These are phyloP conservation scores for Martes martes DNA, from an alignment of 2,113 vertebrate species.

Conservation along the genomic window DNA sequence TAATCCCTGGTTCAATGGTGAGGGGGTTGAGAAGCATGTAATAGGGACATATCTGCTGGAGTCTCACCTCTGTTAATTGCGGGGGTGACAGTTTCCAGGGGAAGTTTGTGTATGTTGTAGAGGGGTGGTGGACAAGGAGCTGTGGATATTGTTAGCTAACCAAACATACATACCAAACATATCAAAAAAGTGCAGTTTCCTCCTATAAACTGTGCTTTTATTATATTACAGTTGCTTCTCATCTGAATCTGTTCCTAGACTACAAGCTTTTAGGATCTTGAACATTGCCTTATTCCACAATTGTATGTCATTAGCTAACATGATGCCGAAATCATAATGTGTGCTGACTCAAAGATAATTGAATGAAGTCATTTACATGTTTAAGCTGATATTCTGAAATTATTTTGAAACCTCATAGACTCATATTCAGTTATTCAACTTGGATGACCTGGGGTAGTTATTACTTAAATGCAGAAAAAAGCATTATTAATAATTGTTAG, in stretches of 20 bases:
- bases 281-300: neutral
- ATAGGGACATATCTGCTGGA: neutral
- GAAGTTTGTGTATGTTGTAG: neutral
- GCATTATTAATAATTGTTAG: slow-evolving; percentile 28
- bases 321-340: neutral
- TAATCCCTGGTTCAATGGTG: neutral
- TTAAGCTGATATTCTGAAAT: slow-evolving; percentile 15
- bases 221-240: neutral
- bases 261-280: neutral
- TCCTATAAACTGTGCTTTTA: neutral
- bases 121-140: neutral
- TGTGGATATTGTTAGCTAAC: neutral
- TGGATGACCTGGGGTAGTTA: neutral
- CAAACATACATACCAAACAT: neutral
- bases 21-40: neutral
- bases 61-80: neutral
- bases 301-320: neutral
- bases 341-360: neutral
- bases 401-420: neutral
- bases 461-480: neutral
- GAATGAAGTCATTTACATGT: neutral
- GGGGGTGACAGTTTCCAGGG: neutral
- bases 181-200: neutral
- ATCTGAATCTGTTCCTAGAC: neutral
- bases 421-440: neutral